Evolutionary conservation across 2,888 invertebrate genomes (phyloP), one percentile per base, ranked within the genome.

Genomic region (Phaonia tiefii): DNA sequence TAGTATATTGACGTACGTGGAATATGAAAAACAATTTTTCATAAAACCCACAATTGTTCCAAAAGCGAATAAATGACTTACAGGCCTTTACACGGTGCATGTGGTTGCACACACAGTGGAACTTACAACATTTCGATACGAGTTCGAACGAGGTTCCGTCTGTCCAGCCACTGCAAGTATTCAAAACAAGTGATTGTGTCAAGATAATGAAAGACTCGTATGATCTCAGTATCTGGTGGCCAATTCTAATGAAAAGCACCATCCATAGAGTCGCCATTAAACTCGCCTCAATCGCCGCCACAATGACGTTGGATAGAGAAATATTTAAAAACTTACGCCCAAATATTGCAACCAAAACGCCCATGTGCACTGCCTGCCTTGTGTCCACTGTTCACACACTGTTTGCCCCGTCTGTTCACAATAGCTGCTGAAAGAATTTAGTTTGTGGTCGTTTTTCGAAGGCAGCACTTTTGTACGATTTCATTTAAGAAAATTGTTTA

Each of bases 161-260:
- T 17, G 26, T 65, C 66, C 75, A 54, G 3, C 66, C 75, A 63
- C 31, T 31, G n/a, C n/a, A n/a, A 67, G 63, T 69, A 72, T 78
- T 26, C 17, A 72, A 73, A 78, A 72, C 81, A 81, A 81, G 78
- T 81, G 81, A 75, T 81, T 81, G 81, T 75, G 78, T 72, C 78
- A 75, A 81, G 75, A 78, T 81, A 81, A 77, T 54, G 72, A 69
- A 31, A 46, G 26, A 56, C 63, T 70, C 44, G 25, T 13, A 63
- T 63, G 73, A 69, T 75, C 54, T 72, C 7, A 51, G 42, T 66
- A 63, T 63, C 63, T 76, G 72, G 39, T 70, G 72, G 44, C 26
- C 56, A 56, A 51, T 71, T 58, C 17, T 37, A 74, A 54, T 60
- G 63, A 63, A 63, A 31, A 63, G 8, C 63, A 42, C 63, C 13